Evolutionary conservation across 2,797 vertebrate species (phyloP).

Genomic region (Peromyscus melanophrys): DNA sequence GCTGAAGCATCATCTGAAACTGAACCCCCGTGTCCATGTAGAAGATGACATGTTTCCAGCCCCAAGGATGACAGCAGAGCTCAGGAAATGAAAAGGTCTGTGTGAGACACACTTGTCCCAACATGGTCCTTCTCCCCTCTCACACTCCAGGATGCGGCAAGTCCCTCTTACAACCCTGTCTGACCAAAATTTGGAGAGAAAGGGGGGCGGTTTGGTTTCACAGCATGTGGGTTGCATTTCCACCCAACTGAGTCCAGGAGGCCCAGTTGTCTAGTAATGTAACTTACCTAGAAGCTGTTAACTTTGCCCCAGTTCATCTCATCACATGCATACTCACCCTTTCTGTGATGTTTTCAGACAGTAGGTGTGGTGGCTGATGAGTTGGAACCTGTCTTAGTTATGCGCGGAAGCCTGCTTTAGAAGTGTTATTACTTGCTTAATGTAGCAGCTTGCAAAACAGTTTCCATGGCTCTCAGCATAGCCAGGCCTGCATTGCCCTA

Average conservation of each 20-base stretch:
- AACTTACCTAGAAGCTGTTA: slow-evolving; percentile 25
- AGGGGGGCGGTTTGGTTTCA: neutral
- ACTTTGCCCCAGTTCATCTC: slow-evolving; percentile 63
- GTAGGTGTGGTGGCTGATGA: slow-evolving; percentile 74
- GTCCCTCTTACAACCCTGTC: neutral
- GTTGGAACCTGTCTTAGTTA: slow-evolving; percentile 79
- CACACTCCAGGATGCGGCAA: neutral
- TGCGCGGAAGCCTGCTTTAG: slow-evolving; percentile 58
- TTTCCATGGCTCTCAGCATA: slow-evolving; percentile 73
- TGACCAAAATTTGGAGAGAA: neutral
- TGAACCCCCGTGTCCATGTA: neutral
- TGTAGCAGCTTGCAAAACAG: slow-evolving; percentile 83
- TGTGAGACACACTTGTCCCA: neutral
- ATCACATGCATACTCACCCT: neutral
- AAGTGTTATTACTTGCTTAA: slow-evolving; percentile 80
- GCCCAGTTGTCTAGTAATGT: neutral
- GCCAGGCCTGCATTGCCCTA: neutral
- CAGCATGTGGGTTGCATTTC: neutral
- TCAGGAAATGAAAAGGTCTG: slow-evolving; percentile 30
- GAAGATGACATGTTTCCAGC: neutral
- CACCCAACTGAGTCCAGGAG: neutral
- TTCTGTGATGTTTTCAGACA: slow-evolving; percentile 70
- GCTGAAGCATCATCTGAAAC: neutral
- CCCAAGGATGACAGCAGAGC: neutral
- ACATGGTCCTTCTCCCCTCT: neutral